Conservation (phyloP, 2,797 vertebrate species). For the Semaprochilodus insignis region DNA sequence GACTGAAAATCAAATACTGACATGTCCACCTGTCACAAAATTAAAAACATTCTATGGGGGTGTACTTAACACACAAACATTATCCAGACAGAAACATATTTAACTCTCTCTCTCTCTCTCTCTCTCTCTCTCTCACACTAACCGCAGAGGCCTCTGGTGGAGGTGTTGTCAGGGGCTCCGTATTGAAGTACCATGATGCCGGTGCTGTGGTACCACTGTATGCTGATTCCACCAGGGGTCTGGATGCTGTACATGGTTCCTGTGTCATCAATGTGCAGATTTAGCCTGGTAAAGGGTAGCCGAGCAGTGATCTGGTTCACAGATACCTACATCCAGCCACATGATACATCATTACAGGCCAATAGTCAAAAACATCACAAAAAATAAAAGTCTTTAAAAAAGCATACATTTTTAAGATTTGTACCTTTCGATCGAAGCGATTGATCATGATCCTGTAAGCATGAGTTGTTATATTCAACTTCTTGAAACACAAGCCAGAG, state of each 20-base stretch:
- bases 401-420: background rate
- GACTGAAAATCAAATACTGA: no score
- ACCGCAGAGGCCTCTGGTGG: constrained; percentile 96
- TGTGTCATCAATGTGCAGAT: constrained; percentile 91
- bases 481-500: constrained; percentile 95
- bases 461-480: constrained; percentile 90
- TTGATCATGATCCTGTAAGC: constrained; percentile 87
- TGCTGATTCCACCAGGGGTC: constrained; percentile 89
- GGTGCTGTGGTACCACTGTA: constrained; percentile 97
- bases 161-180: constrained; percentile 78
- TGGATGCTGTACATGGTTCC: constrained; percentile 93
- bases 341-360: constrained; percentile 1
- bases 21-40: no score
- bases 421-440: constrained; percentile 89
- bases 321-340: constrained; percentile 80
- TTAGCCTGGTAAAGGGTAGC: constrained; percentile 88
- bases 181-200: constrained; percentile 95
- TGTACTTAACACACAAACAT: no score
- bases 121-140: constrained; percentile 63
- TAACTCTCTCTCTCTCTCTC: background rate
- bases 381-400: background rate
- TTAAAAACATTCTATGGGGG: no score
- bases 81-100: no score
- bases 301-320: constrained; percentile 87
- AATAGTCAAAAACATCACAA: background rate